Conservation (phyloP, 1,140 invertebrate genomes). For the Venustaconcha ellipsiformis region DNA sequence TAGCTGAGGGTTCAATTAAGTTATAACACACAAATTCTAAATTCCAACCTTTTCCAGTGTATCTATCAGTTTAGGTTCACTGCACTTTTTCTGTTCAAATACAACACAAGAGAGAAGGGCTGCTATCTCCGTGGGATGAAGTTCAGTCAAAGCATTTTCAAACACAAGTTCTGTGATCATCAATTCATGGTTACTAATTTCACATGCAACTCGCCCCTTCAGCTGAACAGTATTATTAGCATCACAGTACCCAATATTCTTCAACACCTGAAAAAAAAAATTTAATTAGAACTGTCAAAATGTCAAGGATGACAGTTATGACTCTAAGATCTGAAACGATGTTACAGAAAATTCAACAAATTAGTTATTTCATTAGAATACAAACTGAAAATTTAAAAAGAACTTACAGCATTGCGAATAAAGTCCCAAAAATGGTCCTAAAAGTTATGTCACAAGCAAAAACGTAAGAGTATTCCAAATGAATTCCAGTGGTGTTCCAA, state of each 20-base stretch:
- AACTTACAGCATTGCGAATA: too few species aligned
- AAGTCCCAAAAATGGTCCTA: too few species aligned
- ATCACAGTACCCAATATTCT: slow-evolving; percentile 79
- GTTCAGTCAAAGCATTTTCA: slow-evolving; percentile 88
- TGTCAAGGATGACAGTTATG: neutral
- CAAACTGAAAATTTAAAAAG: too few species aligned
- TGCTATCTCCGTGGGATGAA: slow-evolving; percentile 91
- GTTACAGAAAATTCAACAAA: too few species aligned
- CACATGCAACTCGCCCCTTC: slow-evolving; percentile 94
- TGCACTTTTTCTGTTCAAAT: slow-evolving; percentile 84
- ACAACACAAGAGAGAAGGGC: slow-evolving; percentile 91
- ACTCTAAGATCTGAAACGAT: too few species aligned
- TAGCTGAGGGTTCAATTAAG: neutral
- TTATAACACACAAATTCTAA: slow-evolving; percentile 23
- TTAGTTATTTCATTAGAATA: too few species aligned
- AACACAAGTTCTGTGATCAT: slow-evolving; percentile 97
- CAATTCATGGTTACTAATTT: slow-evolving; percentile 93
- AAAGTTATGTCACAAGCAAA: too few species aligned
- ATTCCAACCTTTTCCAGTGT: slow-evolving; percentile 55
- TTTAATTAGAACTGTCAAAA: too few species aligned
- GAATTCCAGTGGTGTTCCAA: too few species aligned
- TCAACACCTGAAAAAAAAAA: slow-evolving; percentile 75
- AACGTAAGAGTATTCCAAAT: too few species aligned
- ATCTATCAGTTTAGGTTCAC: slow-evolving; percentile 59
- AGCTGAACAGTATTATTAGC: slow-evolving; percentile 80